phyloP scores from a whole-genome alignment of 1,140 invertebrate genomes.

The Drosophila kikkawai region DNA sequence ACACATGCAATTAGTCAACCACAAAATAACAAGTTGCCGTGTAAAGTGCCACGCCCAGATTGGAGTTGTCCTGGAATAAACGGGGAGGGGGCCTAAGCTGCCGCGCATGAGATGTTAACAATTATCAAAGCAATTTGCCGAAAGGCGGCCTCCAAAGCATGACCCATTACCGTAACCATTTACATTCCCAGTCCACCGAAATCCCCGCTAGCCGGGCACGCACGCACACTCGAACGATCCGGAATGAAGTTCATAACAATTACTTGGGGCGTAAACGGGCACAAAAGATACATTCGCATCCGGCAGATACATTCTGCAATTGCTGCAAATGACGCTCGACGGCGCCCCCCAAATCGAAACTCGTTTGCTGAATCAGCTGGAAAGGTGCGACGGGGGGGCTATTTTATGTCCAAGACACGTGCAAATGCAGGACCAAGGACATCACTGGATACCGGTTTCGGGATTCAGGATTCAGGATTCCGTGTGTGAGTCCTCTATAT shows the following conservation, averaged over 20 bases:
- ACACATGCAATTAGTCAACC: slow-evolving; percentile 78
- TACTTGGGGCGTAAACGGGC: slow-evolving; percentile 57
- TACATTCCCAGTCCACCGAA: neutral
- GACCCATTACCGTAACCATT: neutral
- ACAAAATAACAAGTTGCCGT: slow-evolving; percentile 78
- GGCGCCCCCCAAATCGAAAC: slow-evolving; percentile 17
- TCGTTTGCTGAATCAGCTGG: slow-evolving; percentile 41
- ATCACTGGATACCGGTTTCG: slow-evolving; percentile 13
- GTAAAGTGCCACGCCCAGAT: slow-evolving; percentile 71
- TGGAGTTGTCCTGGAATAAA: neutral
- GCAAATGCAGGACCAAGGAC: slow-evolving; percentile 52
- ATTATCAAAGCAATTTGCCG: slow-evolving; percentile 71
- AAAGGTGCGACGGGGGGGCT: slow-evolving; percentile 18
- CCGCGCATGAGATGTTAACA: slow-evolving; percentile 59
- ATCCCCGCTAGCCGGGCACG: slow-evolving; percentile 48
- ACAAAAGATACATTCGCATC: slow-evolving; percentile 59
- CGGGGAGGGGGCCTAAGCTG: slow-evolving; percentile 28
- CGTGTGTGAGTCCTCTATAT: neutral
- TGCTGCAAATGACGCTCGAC: slow-evolving; percentile 52
- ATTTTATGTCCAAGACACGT: slow-evolving; percentile 69
- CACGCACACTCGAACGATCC: slow-evolving; percentile 42
- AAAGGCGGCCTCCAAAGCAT: slow-evolving; percentile 12
- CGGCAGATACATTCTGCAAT: slow-evolving; percentile 56
- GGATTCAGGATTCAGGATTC: slow-evolving; percentile 2
- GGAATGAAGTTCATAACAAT: slow-evolving; percentile 78